Evolutionary conservation across 2,888 invertebrate species (phyloP).

Genomic region (Malacosoma neustria): DNA sequence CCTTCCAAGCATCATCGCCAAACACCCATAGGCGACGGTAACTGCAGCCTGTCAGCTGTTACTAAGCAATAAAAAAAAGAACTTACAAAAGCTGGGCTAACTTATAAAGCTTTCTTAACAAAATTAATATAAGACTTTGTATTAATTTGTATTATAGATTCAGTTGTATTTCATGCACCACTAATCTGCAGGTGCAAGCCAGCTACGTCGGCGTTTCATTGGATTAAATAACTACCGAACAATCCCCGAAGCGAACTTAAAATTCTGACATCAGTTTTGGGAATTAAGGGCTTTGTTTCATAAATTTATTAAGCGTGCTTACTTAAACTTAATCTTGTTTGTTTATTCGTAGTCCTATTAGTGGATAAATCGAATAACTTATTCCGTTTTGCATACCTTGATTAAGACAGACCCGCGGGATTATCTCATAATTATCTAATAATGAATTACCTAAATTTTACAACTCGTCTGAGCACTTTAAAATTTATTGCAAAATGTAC

Average conservation of each 20-base stretch:
- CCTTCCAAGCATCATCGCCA: too few species aligned
- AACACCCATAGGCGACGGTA: too few species aligned
- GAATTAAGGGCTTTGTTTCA: slow-evolving; percentile 51
- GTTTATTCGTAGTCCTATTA: slow-evolving; percentile 59
- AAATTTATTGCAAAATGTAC: background rate
- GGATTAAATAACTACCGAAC: slow-evolving; percentile 50
- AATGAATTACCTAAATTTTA: slow-evolving; percentile 30
- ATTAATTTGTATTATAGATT: too few species aligned
- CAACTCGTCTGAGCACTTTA: background rate
- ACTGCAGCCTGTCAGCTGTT: too few species aligned
- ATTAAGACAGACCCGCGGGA: slow-evolving; percentile 38
- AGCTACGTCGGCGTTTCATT: slow-evolving; percentile 27
- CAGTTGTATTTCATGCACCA: too few species aligned
- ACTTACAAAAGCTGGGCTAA: too few species aligned
- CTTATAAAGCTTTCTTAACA: too few species aligned
- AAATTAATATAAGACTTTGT: too few species aligned
- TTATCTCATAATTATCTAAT: slow-evolving; percentile 46
- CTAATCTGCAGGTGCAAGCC: slow-evolving; percentile 2
- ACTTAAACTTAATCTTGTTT: slow-evolving; percentile 55
- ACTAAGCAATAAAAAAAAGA: too few species aligned
- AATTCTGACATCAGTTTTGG: slow-evolving; percentile 58
- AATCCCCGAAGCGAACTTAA: slow-evolving; percentile 50
- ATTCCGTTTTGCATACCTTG: slow-evolving; percentile 55
- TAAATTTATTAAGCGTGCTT: slow-evolving; percentile 53
- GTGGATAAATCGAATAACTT: slow-evolving; percentile 59